phyloP scores from a whole-genome alignment of 2,888 invertebrate genomes.

The Micropterix aruncella region DNA sequence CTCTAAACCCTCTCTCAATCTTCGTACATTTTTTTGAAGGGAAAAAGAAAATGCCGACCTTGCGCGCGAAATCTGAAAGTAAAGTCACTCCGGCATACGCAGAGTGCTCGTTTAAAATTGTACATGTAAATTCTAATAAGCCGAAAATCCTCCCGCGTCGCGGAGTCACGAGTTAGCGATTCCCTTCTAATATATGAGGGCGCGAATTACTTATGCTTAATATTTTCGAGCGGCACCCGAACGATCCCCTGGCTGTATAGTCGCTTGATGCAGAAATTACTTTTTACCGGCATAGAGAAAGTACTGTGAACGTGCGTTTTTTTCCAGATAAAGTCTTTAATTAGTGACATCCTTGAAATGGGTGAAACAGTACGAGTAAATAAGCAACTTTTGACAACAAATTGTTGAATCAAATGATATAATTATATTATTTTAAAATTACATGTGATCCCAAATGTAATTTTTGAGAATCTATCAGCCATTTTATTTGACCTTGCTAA shows the following conservation, averaged over 20 bases:
- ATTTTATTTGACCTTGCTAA: no score
- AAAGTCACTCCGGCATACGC: not conserved
- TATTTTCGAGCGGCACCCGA: slow-evolving; percentile 21
- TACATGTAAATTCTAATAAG: not conserved
- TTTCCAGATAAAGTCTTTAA: no score
- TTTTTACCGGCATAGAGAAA: no score
- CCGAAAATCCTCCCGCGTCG: not conserved
- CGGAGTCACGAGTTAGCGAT: not conserved
- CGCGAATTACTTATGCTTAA: slow-evolving; percentile 30
- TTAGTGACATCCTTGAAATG: no score
- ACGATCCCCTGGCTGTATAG: not conserved
- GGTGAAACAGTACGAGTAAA: no score
- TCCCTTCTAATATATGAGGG: not conserved
- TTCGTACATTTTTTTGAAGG: not conserved
- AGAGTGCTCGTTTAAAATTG: not conserved
- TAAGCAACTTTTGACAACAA: no score
- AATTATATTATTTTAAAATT: no score
- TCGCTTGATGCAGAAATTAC: not conserved
- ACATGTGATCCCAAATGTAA: no score
- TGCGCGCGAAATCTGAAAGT: not conserved
- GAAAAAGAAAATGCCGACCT: not conserved
- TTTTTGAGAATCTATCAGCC: no score
- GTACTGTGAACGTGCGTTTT: no score
- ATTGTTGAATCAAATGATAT: no score
- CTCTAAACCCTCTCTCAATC: no score